Conservation (phyloP, 2,888 invertebrate genomes). For the Coronaproctus castanopsis region DNA sequence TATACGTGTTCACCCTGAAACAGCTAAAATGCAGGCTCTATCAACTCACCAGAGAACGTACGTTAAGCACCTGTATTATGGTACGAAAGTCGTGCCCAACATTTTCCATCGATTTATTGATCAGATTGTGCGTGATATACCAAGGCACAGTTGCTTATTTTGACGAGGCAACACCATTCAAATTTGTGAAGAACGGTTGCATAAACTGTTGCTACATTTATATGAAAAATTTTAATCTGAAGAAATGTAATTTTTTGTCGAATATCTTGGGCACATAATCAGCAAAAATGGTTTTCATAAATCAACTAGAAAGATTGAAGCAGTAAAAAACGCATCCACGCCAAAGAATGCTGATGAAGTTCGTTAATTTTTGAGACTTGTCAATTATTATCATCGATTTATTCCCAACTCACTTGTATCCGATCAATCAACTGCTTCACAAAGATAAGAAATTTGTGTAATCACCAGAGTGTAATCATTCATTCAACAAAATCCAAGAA, state of each 20-base stretch:
- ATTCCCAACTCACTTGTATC: slow-evolving; percentile 21
- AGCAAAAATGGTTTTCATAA: no score
- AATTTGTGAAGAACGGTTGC: slow-evolving; percentile 9
- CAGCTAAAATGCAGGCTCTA: slow-evolving; percentile 11
- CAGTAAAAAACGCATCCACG: slow-evolving; percentile 16
- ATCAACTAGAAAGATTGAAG: no score
- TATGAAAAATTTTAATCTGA: slow-evolving; percentile 13
- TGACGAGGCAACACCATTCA: slow-evolving; percentile 18
- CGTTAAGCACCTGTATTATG: slow-evolving; percentile 23
- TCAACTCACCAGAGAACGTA: slow-evolving; percentile 21
- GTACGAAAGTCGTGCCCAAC: slow-evolving; percentile 21
- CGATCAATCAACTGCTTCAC: slow-evolving; percentile 21
- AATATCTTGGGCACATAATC: slow-evolving; percentile 17
- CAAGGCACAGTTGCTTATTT: slow-evolving; percentile 23
- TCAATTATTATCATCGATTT: slow-evolving; percentile 24
- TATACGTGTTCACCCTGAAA: slow-evolving; percentile 11
- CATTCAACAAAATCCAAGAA: neutral
- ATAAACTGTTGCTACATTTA: slow-evolving; percentile 10
- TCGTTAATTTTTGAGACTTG: slow-evolving; percentile 21
- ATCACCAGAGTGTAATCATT: slow-evolving; percentile 12
- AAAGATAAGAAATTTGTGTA: slow-evolving; percentile 15
- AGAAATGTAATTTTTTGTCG: slow-evolving; percentile 18
- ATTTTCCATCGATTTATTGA: slow-evolving; percentile 19
- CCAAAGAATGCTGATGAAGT: slow-evolving; percentile 21
- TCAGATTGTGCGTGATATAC: slow-evolving; percentile 19